A percentile compares a stretch with the other conserved stretches of the same genome.
Evolutionary conservation across 2,888 invertebrate species (phyloP).

Genomic region (Drosophila emarginata): DNA sequence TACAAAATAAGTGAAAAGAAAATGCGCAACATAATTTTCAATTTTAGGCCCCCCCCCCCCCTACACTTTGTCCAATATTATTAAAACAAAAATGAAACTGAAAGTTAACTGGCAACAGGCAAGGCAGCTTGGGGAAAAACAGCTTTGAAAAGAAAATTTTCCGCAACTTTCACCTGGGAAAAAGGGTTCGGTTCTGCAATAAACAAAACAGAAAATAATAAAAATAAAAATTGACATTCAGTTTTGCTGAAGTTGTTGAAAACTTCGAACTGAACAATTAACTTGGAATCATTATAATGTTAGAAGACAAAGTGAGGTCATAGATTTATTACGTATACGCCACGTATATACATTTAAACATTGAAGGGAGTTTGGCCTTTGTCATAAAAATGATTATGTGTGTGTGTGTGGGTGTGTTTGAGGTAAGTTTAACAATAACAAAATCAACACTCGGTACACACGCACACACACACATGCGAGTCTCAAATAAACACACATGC

Average conservation of each 20-base stretch:
- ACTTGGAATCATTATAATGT: constrained; percentile 15
- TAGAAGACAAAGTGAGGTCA: constrained; percentile 33
- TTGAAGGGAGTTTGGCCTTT: constrained; percentile 43
- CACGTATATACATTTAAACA: constrained; percentile 15
- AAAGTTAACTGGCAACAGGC: background rate
- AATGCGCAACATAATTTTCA: constrained; percentile 58
- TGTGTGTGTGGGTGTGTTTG: constrained; percentile 63
- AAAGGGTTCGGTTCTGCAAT: background rate
- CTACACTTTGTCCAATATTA: constrained; percentile 52
- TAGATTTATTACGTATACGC: constrained; percentile 41
- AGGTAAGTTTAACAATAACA: constrained; percentile 76
- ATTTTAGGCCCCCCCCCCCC: constrained; percentile 56
- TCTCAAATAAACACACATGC: constrained; percentile 26
- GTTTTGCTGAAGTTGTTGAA: background rate
- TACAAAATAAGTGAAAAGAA: constrained; percentile 23
- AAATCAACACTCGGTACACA: constrained; percentile 54
- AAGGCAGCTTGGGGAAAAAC: background rate
- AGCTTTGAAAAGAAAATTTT: background rate
- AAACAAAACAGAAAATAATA: too few species aligned
- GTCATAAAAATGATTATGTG: constrained; percentile 37
- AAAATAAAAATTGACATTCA: too few species aligned
- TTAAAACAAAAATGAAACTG: constrained; percentile 44
- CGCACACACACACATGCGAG: constrained; percentile 9
- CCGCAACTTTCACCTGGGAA: background rate
- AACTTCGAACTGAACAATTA: constrained; percentile 19